phyloP scores from a whole-genome alignment of 1,140 invertebrate species.

The Cepaea nemoralis region DNA sequence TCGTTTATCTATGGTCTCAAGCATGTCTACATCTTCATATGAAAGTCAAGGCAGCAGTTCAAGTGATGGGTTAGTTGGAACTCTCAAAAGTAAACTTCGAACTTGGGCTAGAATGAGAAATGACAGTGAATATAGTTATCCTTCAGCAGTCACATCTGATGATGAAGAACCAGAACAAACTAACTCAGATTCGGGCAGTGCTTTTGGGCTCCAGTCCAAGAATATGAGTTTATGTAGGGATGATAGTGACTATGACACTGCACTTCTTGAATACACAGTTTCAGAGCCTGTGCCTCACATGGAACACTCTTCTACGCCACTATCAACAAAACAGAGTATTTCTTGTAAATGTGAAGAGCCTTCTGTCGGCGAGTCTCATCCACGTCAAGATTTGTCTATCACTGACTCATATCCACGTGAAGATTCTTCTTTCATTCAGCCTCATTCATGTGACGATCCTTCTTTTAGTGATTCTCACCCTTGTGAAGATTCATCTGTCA shows the following conservation, averaged over 20 bases:
- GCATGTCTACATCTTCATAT: constrained; percentile 56
- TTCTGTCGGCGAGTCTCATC: too few species aligned
- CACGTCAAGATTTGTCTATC: too few species aligned
- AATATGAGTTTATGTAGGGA: neutral
- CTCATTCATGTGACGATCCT: too few species aligned
- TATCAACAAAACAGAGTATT: constrained; percentile 29
- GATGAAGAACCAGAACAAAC: constrained; percentile 14
- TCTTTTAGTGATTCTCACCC: neutral
- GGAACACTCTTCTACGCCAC: constrained; percentile 46
- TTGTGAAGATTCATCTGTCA: neutral
- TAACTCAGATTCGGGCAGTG: neutral
- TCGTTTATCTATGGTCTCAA: constrained; percentile 55
- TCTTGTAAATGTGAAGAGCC: neutral
- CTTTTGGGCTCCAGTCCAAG: neutral
- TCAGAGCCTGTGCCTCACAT: constrained; percentile 49
- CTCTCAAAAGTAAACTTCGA: constrained; percentile 52
- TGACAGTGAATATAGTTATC: constrained; percentile 35
- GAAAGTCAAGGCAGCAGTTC: constrained; percentile 53
- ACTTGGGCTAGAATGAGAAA: constrained; percentile 42
- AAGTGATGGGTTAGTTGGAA: constrained; percentile 51
- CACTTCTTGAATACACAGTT: constrained; percentile 41
- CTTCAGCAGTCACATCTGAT: constrained; percentile 24
- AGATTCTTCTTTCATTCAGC: too few species aligned
- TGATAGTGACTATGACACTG: constrained; percentile 47
- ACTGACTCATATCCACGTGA: too few species aligned